Evolutionary conservation across 2,888 invertebrate genomes (phyloP).

Genomic region (Syritta pipiens): DNA sequence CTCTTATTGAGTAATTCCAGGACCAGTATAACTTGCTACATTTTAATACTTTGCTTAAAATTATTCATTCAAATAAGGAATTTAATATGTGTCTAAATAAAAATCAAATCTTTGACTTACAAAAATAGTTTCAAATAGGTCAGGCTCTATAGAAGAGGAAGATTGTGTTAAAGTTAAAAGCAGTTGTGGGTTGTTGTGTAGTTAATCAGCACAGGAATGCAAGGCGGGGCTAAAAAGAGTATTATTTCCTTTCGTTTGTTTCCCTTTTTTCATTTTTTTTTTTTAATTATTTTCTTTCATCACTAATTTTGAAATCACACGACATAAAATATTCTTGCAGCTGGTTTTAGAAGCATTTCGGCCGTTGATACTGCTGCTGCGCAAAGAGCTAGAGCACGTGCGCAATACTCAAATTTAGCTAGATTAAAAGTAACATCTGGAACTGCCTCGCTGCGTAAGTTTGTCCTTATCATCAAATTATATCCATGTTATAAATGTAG

Average conservation of each 20-base stretch:
- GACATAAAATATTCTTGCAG: slow-evolving; percentile 70
- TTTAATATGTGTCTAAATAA: too few species aligned
- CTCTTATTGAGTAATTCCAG: too few species aligned
- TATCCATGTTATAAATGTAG: slow-evolving; percentile 6
- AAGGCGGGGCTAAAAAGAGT: too few species aligned
- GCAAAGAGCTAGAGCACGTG: slow-evolving; percentile 90
- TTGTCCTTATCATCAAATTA: slow-evolving; percentile 56
- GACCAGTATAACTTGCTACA: too few species aligned
- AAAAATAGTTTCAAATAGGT: too few species aligned
- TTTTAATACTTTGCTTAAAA: too few species aligned
- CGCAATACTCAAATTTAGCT: slow-evolving; percentile 89
- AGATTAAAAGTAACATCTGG: slow-evolving; percentile 86
- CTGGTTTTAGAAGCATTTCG: slow-evolving; percentile 90
- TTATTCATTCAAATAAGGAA: too few species aligned
- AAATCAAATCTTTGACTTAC: too few species aligned
- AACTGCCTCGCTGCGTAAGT: slow-evolving; percentile 87
- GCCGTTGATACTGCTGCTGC: slow-evolving; percentile 96
- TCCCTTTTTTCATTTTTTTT: slow-evolving; percentile 2
- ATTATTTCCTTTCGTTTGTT: not conserved
- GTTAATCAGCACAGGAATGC: too few species aligned
- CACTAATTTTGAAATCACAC: slow-evolving; percentile 52
- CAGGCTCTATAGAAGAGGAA: too few species aligned
- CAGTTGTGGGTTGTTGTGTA: too few species aligned
- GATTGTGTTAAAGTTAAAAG: too few species aligned
- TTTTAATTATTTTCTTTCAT: slow-evolving; percentile 24